Evolutionary conservation across 2,888 invertebrate genomes (phyloP).

Genomic region (Ichneumoninae sp.): DNA sequence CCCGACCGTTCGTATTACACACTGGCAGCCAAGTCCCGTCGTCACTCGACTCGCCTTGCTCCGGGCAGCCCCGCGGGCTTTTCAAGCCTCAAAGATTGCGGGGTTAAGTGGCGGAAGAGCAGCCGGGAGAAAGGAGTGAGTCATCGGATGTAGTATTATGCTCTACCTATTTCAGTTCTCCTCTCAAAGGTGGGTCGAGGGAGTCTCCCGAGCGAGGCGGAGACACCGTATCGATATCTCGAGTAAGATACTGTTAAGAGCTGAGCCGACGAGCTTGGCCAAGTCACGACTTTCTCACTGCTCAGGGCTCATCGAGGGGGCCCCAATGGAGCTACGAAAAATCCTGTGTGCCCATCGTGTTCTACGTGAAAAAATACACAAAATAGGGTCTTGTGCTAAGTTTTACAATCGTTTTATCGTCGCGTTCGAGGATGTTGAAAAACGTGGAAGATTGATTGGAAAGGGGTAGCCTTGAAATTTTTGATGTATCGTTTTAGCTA

Average conservation of each 20-base stretch:
- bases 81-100: conserved; percentile 1
- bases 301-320: background rate
- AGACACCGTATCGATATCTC: conserved; percentile 3
- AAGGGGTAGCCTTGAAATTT: no score
- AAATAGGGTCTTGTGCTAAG: no score
- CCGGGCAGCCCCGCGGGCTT: background rate
- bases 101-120: conserved; percentile 21
- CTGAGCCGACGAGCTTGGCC: background rate
- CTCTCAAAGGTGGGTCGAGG: conserved; percentile 15
- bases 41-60: background rate
- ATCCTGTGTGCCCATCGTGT: no score
- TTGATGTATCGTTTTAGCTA: background rate
- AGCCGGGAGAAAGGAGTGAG: conserved; percentile 56
- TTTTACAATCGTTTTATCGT: no score
- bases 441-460: no score
- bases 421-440: no score
- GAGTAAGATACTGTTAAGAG: conserved; percentile 5
- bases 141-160: conserved; percentile 50
- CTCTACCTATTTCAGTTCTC: conserved; percentile 50
- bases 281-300: conserved; percentile 12
- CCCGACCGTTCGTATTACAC: conserved; percentile 13
- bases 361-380: no score
- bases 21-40: background rate
- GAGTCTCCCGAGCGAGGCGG: background rate
- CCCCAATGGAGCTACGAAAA: no score